Evolutionary conservation across 2,888 invertebrate genomes (phyloP).

Genomic region (Cistogaster globosa): DNA sequence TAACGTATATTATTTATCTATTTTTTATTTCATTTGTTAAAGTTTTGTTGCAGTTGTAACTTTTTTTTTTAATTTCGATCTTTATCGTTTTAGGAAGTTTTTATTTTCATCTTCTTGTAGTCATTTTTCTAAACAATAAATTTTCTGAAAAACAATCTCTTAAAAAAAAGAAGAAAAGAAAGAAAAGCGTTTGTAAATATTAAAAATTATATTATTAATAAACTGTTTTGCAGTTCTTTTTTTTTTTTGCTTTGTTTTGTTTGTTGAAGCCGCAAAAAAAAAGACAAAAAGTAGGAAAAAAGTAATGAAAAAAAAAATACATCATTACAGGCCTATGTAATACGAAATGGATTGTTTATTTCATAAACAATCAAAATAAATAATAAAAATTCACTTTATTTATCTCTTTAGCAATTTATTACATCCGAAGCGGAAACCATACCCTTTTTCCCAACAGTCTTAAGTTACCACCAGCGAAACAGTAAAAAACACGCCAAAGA

Average conservation of each 20-base stretch:
- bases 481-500: constrained; percentile 25
- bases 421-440: constrained; percentile 72
- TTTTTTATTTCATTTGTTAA: constrained; percentile 15
- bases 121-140: constrained; percentile 69
- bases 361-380: constrained; percentile 70
- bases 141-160: constrained; percentile 68
- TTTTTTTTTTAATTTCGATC: constrained; percentile 44
- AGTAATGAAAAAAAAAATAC: background rate
- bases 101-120: constrained; percentile 63
- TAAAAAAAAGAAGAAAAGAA: background rate
- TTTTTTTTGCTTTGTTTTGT: too few species aligned
- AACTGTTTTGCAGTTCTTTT: constrained; percentile 38
- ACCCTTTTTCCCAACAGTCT: constrained; percentile 69
- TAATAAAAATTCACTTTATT: constrained; percentile 69
- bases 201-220: constrained; percentile 53
- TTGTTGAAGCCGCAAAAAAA: constrained; percentile 4
- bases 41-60: constrained; percentile 30
- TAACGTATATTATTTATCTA: constrained; percentile 27
- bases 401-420: constrained; percentile 72
- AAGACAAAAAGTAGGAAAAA: constrained; percentile 14
- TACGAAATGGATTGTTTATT: constrained; percentile 63
- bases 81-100: constrained; percentile 66
- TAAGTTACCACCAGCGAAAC: constrained; percentile 39
- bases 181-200: background rate
- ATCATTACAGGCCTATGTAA: constrained; percentile 60